These are phyloP conservation scores for Cepphus grylle DNA, from an alignment of 2,113 vertebrate species.

Conservation along the genomic window DNA sequence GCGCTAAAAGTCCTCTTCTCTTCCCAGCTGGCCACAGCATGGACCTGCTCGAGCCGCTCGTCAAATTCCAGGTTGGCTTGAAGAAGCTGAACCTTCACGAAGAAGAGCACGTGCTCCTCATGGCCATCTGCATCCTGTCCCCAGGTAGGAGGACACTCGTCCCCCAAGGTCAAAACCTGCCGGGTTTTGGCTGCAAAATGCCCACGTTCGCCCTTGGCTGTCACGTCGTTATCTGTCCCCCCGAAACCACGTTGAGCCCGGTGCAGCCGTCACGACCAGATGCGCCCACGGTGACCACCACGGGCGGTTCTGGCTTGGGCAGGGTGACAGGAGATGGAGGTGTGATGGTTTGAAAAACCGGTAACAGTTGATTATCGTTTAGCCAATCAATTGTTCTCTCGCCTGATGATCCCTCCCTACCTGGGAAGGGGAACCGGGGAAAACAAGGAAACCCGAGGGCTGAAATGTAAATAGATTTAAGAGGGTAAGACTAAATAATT, in stretches of 20 bases:
- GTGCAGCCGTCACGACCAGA: too few species aligned
- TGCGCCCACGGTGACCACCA: too few species aligned
- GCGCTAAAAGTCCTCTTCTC: neutral
- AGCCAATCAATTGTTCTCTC: neutral
- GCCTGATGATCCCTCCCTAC: too few species aligned
- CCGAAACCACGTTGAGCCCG: neutral
- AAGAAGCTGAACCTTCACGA: slow-evolving; percentile 94
- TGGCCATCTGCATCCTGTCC: slow-evolving; percentile 97
- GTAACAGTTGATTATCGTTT: neutral
- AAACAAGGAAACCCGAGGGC: too few species aligned
- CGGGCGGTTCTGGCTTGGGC: neutral
- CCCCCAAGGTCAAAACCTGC: too few species aligned
- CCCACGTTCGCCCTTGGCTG: neutral
- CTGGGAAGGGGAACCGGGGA: too few species aligned
- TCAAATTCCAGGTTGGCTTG: slow-evolving; percentile 95
- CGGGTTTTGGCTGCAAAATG: neutral
- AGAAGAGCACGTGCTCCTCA: slow-evolving; percentile 94
- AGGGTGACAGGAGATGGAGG: neutral
- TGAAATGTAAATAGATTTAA: too few species aligned
- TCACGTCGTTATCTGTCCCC: too few species aligned
- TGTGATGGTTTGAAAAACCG: neutral
- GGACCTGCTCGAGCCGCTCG: slow-evolving; percentile 91
- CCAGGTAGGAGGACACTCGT: slow-evolving; percentile 77
- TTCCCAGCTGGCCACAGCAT: slow-evolving; percentile 88
- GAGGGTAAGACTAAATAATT: too few species aligned